Evolutionary conservation across 2,888 invertebrate genomes (phyloP), one percentile per base, ranked within the genome.

Genomic region (Andrena chrysosceles): DNA sequence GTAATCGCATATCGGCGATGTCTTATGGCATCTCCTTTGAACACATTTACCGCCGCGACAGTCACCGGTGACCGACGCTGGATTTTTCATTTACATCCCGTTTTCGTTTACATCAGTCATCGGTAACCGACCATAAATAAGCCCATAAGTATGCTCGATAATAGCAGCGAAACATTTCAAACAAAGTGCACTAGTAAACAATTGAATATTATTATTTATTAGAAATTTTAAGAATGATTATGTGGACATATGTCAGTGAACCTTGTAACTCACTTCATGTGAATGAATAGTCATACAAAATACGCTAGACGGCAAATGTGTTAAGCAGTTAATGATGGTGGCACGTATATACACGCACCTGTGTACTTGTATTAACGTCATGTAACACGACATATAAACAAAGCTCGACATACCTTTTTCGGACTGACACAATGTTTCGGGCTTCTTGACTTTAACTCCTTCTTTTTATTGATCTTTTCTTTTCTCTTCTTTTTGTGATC

Each of bases 401-500:
- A 63, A 77, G 72, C 35, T 48, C 20, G 68, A 33, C 68, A 49
- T 85, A 93, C 93, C 91, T 93, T 93, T 54, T 94, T 91, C 60
- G 94, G 85, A 86, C 91, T 88, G 70, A 91, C 77, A 74, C 91
- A 87, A 85, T 90, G 88, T 81, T 91, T 93, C 10, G 93, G 92
- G 81, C 90, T 92, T 81, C 91, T 93, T 3, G 87, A 82, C 84
- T 94, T 94, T 10, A 94, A 91, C 85, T 95, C 95, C 81, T 94
- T 94, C 91, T 95, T 95, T 60, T 95, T 94, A 85, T 94, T 95
- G 52, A 94, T 92, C 89, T 94, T 95, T 89, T 96, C 96, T 88
- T 96, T 96, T 89, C 95, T 95, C 88, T 94, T 94, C 93, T 95
- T 95, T 63, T 93, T 94, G 68, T 92, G 93, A 13, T 93, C 94